A percentile compares a stretch with the other conserved stretches of the same genome.
phyloP scores from a whole-genome alignment of 2,797 vertebrate species.

The Cheirogaleus major region DNA sequence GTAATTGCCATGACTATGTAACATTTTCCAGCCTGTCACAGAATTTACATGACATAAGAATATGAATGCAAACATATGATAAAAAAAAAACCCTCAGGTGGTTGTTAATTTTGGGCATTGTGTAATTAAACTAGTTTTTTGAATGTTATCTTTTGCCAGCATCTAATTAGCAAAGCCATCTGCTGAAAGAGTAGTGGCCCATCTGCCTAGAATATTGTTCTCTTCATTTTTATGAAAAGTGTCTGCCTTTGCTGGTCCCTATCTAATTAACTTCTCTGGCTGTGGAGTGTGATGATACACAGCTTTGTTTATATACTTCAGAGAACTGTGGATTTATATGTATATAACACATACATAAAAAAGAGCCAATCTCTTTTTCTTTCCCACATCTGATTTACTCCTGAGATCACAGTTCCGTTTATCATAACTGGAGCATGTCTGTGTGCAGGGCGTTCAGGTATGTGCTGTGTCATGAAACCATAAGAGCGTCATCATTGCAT shows the following conservation, averaged over 20 bases:
- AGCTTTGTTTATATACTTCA: conserved; percentile 73
- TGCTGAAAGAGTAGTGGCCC: conserved; percentile 83
- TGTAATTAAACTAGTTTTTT: conserved; percentile 86
- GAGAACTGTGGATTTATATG: conserved; percentile 51
- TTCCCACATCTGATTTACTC: not conserved
- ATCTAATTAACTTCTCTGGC: conserved; percentile 80
- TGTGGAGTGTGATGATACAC: conserved; percentile 61
- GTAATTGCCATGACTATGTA: conserved; percentile 52
- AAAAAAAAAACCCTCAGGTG: conserved; percentile 76
- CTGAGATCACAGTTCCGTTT: not conserved
- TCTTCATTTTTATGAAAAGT: conserved; percentile 78
- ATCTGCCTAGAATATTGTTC: conserved; percentile 85
- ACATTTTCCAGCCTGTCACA: conserved; percentile 57
- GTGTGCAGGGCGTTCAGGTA: rapidly evolving
- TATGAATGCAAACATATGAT: conserved; percentile 79
- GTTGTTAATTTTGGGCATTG: conserved; percentile 82
- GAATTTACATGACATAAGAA: conserved; percentile 68
- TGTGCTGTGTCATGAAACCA: rapidly evolving
- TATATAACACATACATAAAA: not conserved
- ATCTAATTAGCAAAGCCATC: conserved; percentile 88
- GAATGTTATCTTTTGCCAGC: conserved; percentile 84
- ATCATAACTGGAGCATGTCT: not conserved
- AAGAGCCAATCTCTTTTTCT: not conserved
- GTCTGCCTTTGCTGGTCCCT: conserved; percentile 71
- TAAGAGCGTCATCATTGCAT: not conserved